Evolutionary conservation across 2,797 vertebrate species (phyloP).

Genomic region (Nasua narica): DNA sequence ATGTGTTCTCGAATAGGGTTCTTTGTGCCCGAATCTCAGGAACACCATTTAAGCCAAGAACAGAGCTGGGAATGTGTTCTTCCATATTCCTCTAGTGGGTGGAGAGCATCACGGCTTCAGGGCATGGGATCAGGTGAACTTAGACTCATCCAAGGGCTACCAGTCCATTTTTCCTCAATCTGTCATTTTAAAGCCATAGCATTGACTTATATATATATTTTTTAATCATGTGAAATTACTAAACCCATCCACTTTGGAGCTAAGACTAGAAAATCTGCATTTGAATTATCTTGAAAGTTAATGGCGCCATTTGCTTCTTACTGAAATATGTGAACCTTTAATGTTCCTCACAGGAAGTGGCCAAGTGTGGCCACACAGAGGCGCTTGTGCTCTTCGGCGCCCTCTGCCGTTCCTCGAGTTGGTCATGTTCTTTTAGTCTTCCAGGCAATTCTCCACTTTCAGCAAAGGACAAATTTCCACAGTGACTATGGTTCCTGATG

Average conservation of each 20-base stretch:
- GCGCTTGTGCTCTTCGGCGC: not conserved
- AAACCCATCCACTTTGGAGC: not conserved
- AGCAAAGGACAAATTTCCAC: not conserved
- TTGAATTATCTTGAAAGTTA: not conserved
- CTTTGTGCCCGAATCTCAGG: not conserved
- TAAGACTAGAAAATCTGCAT: not conserved
- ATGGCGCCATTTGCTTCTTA: not conserved
- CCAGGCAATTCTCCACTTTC: too few species aligned
- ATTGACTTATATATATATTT: not conserved
- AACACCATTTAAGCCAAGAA: not conserved
- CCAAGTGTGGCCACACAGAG: fast-evolving
- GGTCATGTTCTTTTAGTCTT: not conserved
- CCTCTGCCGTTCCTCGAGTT: not conserved
- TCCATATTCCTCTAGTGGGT: not conserved
- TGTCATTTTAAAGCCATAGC: not conserved
- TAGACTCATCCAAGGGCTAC: not conserved
- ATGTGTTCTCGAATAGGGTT: not conserved
- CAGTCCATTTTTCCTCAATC: not conserved
- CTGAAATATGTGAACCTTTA: fast-evolving
- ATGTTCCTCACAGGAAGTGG: too few species aligned
- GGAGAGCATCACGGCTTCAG: not conserved
- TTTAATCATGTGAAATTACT: not conserved
- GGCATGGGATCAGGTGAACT: too few species aligned
- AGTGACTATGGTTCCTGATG: not conserved
- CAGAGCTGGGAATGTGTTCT: not conserved